Percentiles rank a stretch among this genome's conserved stretches.
Conservation (phyloP, 1,140 invertebrate species). For the Aporrectodea caliginosa region DNA sequence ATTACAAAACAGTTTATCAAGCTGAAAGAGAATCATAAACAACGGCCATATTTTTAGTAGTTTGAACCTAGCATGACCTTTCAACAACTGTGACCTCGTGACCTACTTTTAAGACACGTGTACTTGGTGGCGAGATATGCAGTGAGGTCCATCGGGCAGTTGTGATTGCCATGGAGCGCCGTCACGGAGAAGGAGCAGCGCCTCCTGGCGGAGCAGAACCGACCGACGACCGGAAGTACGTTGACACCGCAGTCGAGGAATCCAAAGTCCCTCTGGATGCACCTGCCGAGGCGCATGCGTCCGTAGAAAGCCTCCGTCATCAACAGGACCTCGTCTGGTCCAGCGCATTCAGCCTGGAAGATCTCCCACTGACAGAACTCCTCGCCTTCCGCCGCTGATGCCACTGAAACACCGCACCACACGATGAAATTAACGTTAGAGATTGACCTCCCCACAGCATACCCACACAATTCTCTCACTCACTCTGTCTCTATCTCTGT, state of each 20-base stretch:
- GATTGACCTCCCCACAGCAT: too few relatives aligned
- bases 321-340: background rate
- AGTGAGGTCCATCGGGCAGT: slow-evolving; percentile 5
- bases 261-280: background rate
- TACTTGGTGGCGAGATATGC: background rate
- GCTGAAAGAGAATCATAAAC: too few relatives aligned
- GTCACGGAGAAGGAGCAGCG: slow-evolving; percentile 14
- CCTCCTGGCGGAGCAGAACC: background rate
- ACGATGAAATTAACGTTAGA: too few relatives aligned
- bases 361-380: slow-evolving; percentile 18
- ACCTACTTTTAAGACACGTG: slow-evolving; percentile 1
- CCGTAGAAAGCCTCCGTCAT: slow-evolving; percentile 11
- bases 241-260: slow-evolving; percentile 7
- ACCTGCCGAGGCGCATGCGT: background rate
- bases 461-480: too few relatives aligned
- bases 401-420: background rate
- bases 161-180: slow-evolving; percentile 5
- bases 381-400: background rate
- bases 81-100: too few relatives aligned
- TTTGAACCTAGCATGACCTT: too few relatives aligned
- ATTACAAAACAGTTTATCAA: too few relatives aligned
- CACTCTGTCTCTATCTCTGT: too few relatives aligned
- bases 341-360: slow-evolving; percentile 1
- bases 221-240: background rate
- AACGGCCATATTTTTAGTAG: too few relatives aligned